These are phyloP conservation scores for Neocrepidodera transversa DNA, from an alignment of 2,888 invertebrate genomes.

Conservation along the genomic window DNA sequence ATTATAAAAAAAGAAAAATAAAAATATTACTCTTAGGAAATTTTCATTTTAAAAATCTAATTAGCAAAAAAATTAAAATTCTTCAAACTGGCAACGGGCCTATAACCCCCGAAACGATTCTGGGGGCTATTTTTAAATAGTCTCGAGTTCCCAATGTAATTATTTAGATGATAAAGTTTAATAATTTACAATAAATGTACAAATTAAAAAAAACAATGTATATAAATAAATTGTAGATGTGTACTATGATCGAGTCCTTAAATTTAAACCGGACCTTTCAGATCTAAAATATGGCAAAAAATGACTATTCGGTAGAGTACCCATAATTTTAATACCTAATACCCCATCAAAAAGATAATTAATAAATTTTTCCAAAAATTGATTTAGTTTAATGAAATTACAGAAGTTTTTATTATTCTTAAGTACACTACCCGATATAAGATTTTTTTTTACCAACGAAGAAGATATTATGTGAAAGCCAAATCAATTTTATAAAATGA, in stretches of 20 bases:
- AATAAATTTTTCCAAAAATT: background rate
- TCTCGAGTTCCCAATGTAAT: conserved; percentile 19
- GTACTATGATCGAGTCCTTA: conserved; percentile 43
- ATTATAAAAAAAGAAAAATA: no score
- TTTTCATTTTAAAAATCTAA: no score
- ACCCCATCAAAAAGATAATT: background rate
- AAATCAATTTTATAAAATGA: background rate
- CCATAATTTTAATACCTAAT: no score
- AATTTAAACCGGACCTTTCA: conserved; percentile 9
- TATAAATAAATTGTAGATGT: conserved; percentile 41
- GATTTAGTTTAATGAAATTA: background rate
- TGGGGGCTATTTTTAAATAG: no score
- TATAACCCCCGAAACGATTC: no score
- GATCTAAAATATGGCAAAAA: background rate
- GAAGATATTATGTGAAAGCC: background rate
- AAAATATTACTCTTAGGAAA: no score
- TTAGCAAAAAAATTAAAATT: no score
- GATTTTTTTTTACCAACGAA: background rate
- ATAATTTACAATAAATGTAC: conserved; percentile 40
- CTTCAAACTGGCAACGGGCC: no score
- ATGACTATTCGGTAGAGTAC: background rate
- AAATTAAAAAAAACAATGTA: conserved; percentile 42
- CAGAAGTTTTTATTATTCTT: background rate
- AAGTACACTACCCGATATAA: background rate
- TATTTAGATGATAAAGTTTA: conserved; percentile 29